Evolutionary conservation across 2,888 invertebrate genomes (phyloP).

Genomic region (Lamellibrachia satsuma): DNA sequence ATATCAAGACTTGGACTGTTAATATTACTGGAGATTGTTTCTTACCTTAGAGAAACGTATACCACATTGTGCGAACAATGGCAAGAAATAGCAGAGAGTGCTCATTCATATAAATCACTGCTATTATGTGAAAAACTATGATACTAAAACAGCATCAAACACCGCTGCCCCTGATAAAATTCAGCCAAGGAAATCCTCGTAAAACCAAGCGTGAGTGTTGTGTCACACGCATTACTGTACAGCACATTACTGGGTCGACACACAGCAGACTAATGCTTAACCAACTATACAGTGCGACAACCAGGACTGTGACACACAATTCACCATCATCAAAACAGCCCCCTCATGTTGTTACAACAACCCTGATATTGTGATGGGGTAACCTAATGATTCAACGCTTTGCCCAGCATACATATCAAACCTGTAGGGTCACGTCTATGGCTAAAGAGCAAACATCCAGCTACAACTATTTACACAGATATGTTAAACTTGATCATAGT

Average conservation of each 20-base stretch:
- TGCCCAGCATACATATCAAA: not conserved
- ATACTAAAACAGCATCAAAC: not conserved
- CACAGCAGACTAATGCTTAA: not conserved
- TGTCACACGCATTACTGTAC: not conserved
- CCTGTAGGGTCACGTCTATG: not conserved
- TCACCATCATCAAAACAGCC: not conserved
- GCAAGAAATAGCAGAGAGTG: not conserved
- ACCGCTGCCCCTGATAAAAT: not conserved
- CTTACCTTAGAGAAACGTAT: not conserved
- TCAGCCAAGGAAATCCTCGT: not conserved
- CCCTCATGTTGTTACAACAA: not conserved
- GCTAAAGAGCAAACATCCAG: not conserved
- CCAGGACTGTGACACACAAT: not conserved
- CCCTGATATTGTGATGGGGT: not conserved
- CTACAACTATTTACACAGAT: constrained; percentile 9
- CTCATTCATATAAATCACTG: not conserved
- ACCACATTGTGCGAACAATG: not conserved
- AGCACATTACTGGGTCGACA: not conserved
- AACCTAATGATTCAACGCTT: not conserved
- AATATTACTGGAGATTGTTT: not conserved
- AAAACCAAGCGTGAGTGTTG: not conserved
- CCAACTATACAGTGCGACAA: not conserved
- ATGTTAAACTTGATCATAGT: not conserved
- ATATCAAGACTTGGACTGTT: not conserved
- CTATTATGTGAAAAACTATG: constrained; percentile 17